Conservation (phyloP, 2,113 vertebrate genomes). For the Hippocampus guttulatus region DNA sequence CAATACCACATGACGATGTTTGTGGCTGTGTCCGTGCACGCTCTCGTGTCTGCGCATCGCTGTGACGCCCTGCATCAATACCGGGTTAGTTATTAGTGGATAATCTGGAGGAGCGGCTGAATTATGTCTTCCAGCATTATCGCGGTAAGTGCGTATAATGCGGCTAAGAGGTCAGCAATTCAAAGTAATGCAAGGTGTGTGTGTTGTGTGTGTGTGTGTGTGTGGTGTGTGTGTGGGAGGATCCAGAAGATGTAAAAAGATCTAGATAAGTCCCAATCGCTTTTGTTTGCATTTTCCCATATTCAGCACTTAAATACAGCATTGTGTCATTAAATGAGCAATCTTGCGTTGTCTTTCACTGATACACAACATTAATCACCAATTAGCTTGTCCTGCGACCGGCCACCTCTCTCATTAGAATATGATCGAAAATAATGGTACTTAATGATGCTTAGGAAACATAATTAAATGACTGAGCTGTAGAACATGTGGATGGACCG, state of each 20-base stretch:
- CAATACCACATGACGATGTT: constrained; percentile 66
- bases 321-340: constrained; percentile 90
- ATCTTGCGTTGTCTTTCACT: constrained; percentile 91
- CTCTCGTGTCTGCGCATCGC: constrained; percentile 22
- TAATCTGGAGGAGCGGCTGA: constrained; percentile 66
- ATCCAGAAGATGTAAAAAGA: background rate
- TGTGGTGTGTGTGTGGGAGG: background rate
- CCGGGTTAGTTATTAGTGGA: constrained; percentile 53
- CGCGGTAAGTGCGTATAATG: constrained; percentile 53
- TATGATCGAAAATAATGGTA: constrained; percentile 98
- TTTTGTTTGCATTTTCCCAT: constrained; percentile 74
- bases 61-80: constrained; percentile 62
- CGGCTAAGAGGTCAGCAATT: constrained; percentile 52
- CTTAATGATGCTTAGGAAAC: constrained; percentile 93
- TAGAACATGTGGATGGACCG: constrained; percentile 70
- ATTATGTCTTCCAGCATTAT: constrained; percentile 59
- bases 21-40: constrained; percentile 35
- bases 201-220: constrained; percentile 11
- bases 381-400: constrained; percentile 96
- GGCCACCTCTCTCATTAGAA: constrained; percentile 94
- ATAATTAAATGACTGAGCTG: constrained; percentile 79
- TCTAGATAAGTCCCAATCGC: constrained; percentile 41
- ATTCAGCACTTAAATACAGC: constrained; percentile 89
- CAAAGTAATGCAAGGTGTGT: constrained; percentile 34
- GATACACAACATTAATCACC: constrained; percentile 99